Conservation (phyloP, 1,140 invertebrate species). For the Oscheius sp. region DNA sequence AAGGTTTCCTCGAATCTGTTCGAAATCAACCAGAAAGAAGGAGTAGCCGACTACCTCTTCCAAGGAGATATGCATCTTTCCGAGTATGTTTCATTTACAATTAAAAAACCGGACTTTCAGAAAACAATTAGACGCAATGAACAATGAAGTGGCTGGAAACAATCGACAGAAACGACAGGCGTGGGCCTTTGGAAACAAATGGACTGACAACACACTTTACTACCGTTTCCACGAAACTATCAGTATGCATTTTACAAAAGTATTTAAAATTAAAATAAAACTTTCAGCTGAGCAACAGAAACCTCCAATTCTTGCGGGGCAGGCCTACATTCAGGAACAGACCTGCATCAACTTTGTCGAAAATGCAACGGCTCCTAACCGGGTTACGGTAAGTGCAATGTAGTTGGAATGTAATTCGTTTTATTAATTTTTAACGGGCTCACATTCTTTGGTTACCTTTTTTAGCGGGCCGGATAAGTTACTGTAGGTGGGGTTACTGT, state of each 20-base stretch:
- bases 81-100: conserved; percentile 15
- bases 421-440: no score
- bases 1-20: conserved; percentile 2
- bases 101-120: background rate
- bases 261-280: no score
- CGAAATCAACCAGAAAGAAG: conserved; percentile 19
- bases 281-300: background rate
- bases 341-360: conserved; percentile 15
- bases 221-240: background rate
- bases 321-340: background rate
- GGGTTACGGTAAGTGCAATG: conserved; percentile 17
- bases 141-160: background rate
- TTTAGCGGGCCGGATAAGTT: no score
- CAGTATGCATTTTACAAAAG: background rate
- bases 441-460: no score
- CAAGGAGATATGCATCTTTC: conserved; percentile 27
- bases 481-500: no score
- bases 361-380: conserved; percentile 19
- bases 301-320: background rate
- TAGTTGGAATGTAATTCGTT: no score
- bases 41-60: conserved; percentile 13
- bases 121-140: background rate
- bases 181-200: background rate
- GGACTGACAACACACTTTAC: conserved; percentile 4
- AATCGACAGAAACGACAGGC: background rate